phyloP scores from a whole-genome alignment of 2,113 vertebrate genomes.

The Phalacrocorax brasilianus region DNA sequence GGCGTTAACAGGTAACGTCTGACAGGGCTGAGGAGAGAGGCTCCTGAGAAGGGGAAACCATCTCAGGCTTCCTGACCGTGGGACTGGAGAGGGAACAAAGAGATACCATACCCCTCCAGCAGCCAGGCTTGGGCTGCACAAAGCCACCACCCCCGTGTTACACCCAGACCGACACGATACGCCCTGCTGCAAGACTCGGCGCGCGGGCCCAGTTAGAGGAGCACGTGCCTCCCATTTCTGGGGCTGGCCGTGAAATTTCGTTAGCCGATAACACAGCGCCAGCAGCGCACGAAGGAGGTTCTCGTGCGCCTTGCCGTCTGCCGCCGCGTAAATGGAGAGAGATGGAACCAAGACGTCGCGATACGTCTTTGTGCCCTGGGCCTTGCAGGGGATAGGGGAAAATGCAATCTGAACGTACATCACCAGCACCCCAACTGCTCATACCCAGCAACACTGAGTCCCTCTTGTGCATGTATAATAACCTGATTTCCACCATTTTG shows the following conservation, averaged over 20 bases:
- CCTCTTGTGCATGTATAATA: background rate
- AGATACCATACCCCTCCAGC: background rate
- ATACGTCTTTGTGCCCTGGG: background rate
- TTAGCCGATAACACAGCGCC: background rate
- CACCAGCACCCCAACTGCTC: background rate
- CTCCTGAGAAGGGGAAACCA: background rate
- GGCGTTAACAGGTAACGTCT: background rate
- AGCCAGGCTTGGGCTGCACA: background rate
- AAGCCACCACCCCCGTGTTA: background rate
- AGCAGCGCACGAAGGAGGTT: background rate
- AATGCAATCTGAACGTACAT: background rate
- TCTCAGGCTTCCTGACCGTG: background rate
- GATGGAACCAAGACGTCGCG: background rate
- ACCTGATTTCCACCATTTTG: background rate
- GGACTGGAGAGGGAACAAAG: background rate
- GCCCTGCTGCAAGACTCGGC: background rate
- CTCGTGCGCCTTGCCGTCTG: background rate
- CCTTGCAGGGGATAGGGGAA: background rate
- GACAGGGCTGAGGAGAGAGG: background rate
- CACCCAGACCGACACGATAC: background rate
- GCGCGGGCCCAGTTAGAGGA: background rate
- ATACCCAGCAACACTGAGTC: background rate
- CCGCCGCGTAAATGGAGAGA: background rate
- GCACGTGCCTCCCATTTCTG: background rate
- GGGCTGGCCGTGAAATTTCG: background rate